Evolutionary conservation across 1,140 invertebrate genomes (phyloP).

Genomic region (Oryctes rhinoceros): DNA sequence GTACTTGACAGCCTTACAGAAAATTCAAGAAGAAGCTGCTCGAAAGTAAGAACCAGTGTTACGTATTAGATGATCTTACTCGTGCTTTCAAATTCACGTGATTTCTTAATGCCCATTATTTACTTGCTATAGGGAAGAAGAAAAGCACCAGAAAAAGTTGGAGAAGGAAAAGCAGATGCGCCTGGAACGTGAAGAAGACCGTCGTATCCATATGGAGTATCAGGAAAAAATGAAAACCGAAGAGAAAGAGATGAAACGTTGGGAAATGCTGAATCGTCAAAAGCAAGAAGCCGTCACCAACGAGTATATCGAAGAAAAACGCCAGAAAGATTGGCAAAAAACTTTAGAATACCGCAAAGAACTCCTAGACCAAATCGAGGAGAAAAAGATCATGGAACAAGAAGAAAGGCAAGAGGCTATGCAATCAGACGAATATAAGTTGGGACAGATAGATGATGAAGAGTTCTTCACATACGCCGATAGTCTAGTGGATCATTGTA

Average conservation of each 20-base stretch:
- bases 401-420: constrained; percentile 46
- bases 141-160: not conserved
- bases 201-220: constrained; percentile 38
- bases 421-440: not conserved
- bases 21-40: constrained; percentile 43
- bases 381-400: constrained; percentile 43
- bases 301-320: constrained; percentile 58
- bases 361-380: constrained; percentile 59
- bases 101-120: not conserved
- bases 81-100: not conserved
- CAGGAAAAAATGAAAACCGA: constrained; percentile 41
- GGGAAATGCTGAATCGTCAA: constrained; percentile 54
- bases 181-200: constrained; percentile 46
- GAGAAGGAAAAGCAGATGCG: constrained; percentile 38
- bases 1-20: constrained; percentile 45
- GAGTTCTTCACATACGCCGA: constrained; percentile 58
- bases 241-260: constrained; percentile 51
- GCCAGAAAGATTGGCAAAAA: constrained; percentile 53
- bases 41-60: not conserved
- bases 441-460: constrained; percentile 45
- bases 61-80: not conserved
- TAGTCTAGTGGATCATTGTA: constrained; percentile 54
- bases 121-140: constrained; percentile 60
- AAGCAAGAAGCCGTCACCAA: constrained; percentile 56
- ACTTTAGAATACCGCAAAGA: constrained; percentile 59